Conservation (phyloP, 2,888 invertebrate genomes). For the Drosophila pseudotalamancana region DNA sequence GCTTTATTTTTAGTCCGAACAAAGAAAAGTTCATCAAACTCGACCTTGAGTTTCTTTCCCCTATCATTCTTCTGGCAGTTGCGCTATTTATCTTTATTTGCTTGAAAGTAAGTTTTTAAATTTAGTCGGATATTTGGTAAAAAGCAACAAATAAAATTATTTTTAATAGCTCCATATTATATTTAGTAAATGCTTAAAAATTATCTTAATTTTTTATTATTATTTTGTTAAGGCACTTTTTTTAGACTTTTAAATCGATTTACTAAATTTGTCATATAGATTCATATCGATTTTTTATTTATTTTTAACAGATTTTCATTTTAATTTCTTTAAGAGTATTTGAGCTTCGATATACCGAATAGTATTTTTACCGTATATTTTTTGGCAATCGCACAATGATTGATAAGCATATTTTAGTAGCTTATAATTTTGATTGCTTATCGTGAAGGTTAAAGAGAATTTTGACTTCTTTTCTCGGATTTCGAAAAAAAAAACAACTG, state of each 20-base stretch:
- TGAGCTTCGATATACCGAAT: not conserved
- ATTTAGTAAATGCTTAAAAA: no score
- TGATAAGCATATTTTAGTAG: conserved; percentile 19
- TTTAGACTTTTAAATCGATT: no score
- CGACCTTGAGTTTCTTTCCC: conserved; percentile 45
- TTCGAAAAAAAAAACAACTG: not conserved
- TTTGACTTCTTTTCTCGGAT: not conserved
- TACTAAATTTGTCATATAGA: no score
- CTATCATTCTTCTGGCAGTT: conserved; percentile 3
- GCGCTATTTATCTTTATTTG: conserved; percentile 19
- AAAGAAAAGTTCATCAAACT: conserved; percentile 45
- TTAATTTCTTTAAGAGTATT: conserved; percentile 1
- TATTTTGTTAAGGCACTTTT: no score
- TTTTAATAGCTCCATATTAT: no score
- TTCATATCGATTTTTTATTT: no score
- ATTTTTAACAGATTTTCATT: no score
- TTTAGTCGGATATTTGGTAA: no score
- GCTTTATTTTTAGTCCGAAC: conserved; percentile 9
- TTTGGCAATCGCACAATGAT: not conserved
- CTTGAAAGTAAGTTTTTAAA: not conserved
- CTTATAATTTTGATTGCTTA: conserved; percentile 18
- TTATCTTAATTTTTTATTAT: no score
- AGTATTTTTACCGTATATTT: not conserved
- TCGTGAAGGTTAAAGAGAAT: conserved; percentile 19
- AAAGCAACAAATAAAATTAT: no score